These are phyloP conservation scores for Dinoponera quadriceps DNA, from an alignment of 1,140 invertebrate species.

Conservation along the genomic window DNA sequence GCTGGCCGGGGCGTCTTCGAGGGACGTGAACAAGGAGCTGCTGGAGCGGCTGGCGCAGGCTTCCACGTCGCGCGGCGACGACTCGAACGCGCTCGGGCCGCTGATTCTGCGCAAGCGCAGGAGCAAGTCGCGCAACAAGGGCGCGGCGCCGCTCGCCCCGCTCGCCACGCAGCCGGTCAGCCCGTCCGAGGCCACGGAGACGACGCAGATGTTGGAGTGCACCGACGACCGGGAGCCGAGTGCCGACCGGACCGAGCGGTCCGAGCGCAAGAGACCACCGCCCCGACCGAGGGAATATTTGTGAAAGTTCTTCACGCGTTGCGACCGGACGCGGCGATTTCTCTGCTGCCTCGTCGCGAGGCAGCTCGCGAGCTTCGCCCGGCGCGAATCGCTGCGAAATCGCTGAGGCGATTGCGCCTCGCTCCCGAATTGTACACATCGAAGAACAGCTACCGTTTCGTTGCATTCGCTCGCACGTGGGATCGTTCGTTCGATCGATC, in stretches of 20 bases:
- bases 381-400: neutral
- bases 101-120: conserved; percentile 89
- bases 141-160: conserved; percentile 88
- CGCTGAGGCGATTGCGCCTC: neutral
- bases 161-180: conserved; percentile 83
- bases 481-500: too few species aligned
- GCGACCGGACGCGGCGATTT: conserved; percentile 18
- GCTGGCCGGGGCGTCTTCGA: conserved; percentile 70
- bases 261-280: conserved; percentile 82
- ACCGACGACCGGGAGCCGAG: conserved; percentile 77
- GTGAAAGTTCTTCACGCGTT: conserved; percentile 79
- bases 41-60: conserved; percentile 84
- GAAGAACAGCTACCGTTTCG: neutral
- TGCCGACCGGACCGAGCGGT: conserved; percentile 73
- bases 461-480: neutral
- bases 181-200: conserved; percentile 82
- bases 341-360: neutral
- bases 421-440: too few species aligned
- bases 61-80: conserved; percentile 83
- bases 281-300: conserved; percentile 83
- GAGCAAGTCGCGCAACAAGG: conserved; percentile 89
- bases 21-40: conserved; percentile 80
- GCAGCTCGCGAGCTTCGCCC: conserved; percentile 21
- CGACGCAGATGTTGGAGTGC: conserved; percentile 83
- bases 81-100: conserved; percentile 86